Evolutionary conservation across 35 echinoderm and acorn worm species (phyloP), one percentile per base, ranked within the genome.

Genomic region (Apostichopus parvimensis): DNA sequence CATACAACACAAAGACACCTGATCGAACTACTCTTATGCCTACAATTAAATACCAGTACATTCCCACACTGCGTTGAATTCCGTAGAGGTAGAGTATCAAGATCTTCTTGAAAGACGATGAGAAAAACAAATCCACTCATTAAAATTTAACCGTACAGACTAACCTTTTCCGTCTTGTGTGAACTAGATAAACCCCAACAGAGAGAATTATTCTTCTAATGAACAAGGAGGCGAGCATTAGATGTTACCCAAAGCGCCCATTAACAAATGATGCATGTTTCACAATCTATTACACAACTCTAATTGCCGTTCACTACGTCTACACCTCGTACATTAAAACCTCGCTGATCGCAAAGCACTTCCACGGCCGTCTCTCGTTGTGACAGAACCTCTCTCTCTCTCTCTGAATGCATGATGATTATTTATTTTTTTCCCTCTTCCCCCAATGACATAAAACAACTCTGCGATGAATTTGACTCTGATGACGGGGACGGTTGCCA

Each of bases 401-500:
- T 45, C 79, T 82, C 79, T 82, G 54, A 84, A 84, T 84, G 81
- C 18, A 84, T 58, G 81, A 84, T 84, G 34, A 45, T 45, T 45
- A 45, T 45, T 45, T 45, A 45, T 45, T 45, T 56, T 25, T 84
- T 61, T 61, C 12, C 12, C 1, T 61, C 58, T 61, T 12, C 12
- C 54, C 15, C 81, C 55, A 56, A 58, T 84, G 81, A 84, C 81
- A 84, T 58, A 59, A 84, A 84, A 84, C 57, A 59, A 84, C 81
- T 58, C 57, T 58, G 17, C 81, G 62, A 58, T 84, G 81, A 84
- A 84, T 58, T 84, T 80, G 34, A 59, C 53, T 59, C 81, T 59
- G 81, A 84, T 84, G 81, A 84, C 81, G 81, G 81, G n/a, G 81
- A 59, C 55, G 54, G 81, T 84, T 84, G 17, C 81, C 81, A 84